Evolutionary conservation across 2,888 invertebrate genomes (phyloP).

Genomic region (Volucella inanis): DNA sequence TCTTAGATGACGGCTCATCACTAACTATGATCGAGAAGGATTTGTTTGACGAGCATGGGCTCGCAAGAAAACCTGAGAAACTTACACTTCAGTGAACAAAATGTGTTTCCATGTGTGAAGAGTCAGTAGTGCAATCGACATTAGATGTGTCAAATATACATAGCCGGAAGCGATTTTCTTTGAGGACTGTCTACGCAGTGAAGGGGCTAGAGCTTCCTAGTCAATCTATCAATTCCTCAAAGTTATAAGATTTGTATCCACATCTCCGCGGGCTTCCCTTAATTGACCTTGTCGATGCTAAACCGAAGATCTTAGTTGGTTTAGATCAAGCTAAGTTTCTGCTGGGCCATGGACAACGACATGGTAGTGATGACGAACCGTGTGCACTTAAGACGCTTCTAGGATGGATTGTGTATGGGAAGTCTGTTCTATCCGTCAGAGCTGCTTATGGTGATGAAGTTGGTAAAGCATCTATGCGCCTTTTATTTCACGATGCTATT

Average conservation of each 20-base stretch:
- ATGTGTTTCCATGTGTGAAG: constrained; percentile 22
- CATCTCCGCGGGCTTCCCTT: constrained; percentile 24
- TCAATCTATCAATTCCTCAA: constrained; percentile 19
- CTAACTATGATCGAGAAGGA: constrained; percentile 45
- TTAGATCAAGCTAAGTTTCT: constrained; percentile 30
- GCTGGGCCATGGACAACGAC: constrained; percentile 5
- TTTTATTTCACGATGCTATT: too few species aligned
- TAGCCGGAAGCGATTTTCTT: constrained; percentile 1
- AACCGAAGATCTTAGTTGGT: constrained; percentile 16
- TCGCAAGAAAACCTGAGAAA: constrained; percentile 8
- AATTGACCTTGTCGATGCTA: constrained; percentile 12
- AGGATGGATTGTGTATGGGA: too few species aligned
- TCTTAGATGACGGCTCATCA: constrained; percentile 30
- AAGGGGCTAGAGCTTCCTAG: constrained; percentile 15
- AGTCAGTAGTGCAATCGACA: too few species aligned
- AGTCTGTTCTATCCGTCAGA: too few species aligned
- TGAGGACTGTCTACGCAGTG: neutral
- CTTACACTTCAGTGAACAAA: constrained; percentile 40
- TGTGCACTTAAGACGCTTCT: too few species aligned
- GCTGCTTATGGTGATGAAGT: too few species aligned
- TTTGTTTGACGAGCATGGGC: constrained; percentile 35
- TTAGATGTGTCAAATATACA: too few species aligned
- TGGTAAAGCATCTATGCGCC: too few species aligned
- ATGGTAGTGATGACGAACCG: constrained; percentile 30
- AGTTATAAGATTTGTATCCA: neutral